These are phyloP conservation scores for Paramisgurnus dabryanus DNA, from an alignment of 2,113 vertebrate species.

Conservation along the genomic window DNA sequence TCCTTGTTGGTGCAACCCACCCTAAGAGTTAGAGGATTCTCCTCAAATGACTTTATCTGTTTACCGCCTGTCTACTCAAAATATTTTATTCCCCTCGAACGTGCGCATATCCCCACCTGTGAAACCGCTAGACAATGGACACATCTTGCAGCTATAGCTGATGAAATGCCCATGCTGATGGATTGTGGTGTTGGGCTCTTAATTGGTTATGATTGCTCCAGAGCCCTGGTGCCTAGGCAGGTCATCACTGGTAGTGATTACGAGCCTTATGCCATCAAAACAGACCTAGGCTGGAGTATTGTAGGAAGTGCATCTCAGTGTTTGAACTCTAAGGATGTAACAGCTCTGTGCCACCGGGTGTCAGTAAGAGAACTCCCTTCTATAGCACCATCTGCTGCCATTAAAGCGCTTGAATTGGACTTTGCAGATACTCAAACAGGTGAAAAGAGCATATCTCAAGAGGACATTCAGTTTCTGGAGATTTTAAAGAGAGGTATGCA, in stretches of 20 bases:
- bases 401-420: conserved; percentile 40
- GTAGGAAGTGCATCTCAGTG: background rate
- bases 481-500: conserved; percentile 1
- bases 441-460: conserved; percentile 43
- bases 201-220: conserved; percentile 43
- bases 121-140: conserved; percentile 22
- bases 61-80: conserved; percentile 11
- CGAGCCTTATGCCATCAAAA: conserved; percentile 44
- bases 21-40: background rate
- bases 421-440: background rate
- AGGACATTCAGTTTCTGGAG: conserved; percentile 36
- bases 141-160: conserved; percentile 13
- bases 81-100: conserved; percentile 47
- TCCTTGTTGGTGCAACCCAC: no score
- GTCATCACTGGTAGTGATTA: conserved; percentile 39
- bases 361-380: conserved; percentile 42
- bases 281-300: conserved; percentile 46
- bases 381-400: conserved; percentile 39
- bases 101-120: conserved; percentile 20
- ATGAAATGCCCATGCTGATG: conserved; percentile 33
- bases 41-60: no score
- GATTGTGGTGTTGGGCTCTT: conserved; percentile 28
- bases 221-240: conserved; percentile 14
- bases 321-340: conserved; percentile 17
- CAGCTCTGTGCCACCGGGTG: conserved; percentile 21